Conservation (phyloP, 2,888 invertebrate genomes). For the Dexiosoma caninum region DNA sequence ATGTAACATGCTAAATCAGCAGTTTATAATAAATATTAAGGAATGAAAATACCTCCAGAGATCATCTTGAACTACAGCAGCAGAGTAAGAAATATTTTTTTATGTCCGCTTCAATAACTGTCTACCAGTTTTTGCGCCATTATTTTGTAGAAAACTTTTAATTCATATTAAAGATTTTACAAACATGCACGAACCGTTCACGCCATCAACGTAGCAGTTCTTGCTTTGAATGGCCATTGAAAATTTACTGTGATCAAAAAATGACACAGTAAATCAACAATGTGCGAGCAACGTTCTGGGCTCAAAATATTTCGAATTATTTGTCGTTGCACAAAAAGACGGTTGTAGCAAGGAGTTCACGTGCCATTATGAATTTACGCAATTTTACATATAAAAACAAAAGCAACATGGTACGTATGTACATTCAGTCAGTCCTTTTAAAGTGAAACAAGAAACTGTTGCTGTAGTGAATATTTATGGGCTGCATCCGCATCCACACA, state of each 20-base stretch:
- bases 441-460: constrained; percentile 25
- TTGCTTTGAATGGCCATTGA: constrained; percentile 26
- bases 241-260: constrained; percentile 45
- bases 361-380: constrained; percentile 6
- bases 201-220: neutral
- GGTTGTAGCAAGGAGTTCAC: neutral
- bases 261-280: constrained; percentile 46
- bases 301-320: constrained; percentile 26
- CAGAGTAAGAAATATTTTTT: too few relatives aligned
- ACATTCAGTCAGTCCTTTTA: neutral
- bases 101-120: too few relatives aligned
- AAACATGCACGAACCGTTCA: neutral
- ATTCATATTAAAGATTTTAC: neutral
- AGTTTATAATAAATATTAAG: too few relatives aligned
- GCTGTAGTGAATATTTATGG: constrained; percentile 41
- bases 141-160: too few relatives aligned
- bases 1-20: too few relatives aligned
- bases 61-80: too few relatives aligned
- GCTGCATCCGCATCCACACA: constrained; percentile 30
- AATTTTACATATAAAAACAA: constrained; percentile 24
- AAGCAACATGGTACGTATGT: too few relatives aligned
- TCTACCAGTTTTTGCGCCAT: too few relatives aligned
- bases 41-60: too few relatives aligned
- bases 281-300: constrained; percentile 14
- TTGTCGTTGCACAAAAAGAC: neutral